Base-by-base conservation (phyloP, 2,113 vertebrate genomes). In the Siniperca chuatsi region DNA sequence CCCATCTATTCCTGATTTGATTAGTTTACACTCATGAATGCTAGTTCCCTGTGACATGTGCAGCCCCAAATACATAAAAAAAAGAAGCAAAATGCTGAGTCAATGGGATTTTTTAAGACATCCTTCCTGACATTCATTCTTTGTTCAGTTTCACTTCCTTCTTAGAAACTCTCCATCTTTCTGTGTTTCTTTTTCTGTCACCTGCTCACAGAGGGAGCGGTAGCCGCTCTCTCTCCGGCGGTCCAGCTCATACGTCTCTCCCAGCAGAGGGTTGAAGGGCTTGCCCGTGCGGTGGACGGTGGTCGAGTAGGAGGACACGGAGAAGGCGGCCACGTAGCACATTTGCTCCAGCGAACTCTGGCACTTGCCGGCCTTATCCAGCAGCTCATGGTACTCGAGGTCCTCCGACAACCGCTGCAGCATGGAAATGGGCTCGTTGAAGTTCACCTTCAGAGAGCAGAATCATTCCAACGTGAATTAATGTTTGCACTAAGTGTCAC, bases 381-480 rank as follows among this genome's bases (percentile, higher is more conserved):
- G 94, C 72, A 99, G 96, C 75, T 98, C 97, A 0, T 97, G 97
- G 87, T 99, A 99, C 78, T 99, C 98, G 54, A 99, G 94, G 89
- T 99, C 98, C 93, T 99, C 98, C 0, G 98, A 98, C 85, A 99
- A 89, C 57, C 98, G 97, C 92, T 99, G 98, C 86, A 99, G 97
- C 98, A 99, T 99, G 71, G 98, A 99, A 57, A 99, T 94, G 50
- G 98, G 98, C 91, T 99, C 98, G 0, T 99, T 99, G 96, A 99
- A 99, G 90, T 99, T 99, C 21, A 99, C 98, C 98, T 98, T 66
- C 37, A 13, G 21, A 80, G 12, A 8, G 44, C 4, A 69, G 6
- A 66, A 20, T 6, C 2, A 42, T 29, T n/a, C 2, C 0, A 23
- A 12, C 9, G 44, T 21, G 18, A 9, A 54, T 16, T 16, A 1